Evolutionary conservation across 1,140 invertebrate species (phyloP), one percentile per base, ranked within the genome.

Genomic region (Oreohelix idahoensis): DNA sequence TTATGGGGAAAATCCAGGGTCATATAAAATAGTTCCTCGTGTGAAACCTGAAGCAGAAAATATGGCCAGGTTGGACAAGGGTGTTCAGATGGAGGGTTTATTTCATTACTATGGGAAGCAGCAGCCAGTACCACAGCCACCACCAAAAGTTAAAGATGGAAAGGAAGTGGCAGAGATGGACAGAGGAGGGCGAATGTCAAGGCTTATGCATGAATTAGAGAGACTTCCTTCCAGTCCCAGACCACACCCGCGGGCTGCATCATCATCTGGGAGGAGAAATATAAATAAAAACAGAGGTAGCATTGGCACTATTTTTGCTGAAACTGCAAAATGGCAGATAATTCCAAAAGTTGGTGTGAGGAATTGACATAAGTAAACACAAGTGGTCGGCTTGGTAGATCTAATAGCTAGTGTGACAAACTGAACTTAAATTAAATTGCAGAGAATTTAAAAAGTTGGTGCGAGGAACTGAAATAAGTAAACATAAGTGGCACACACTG

Each of bases 31-130:
- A 38, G 89, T 83, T 23, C 91, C 91, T 0, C 83, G 90, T n/a
- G 90, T 92, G 4, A 92, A 91, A 83, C 81, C 84, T 36, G 90
- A 92, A 80, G 91, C 87, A 17, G 85, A 86, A 83, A 84, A 87
- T 4, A 90, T 87, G 79, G 89, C 89, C 13, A 70, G 79, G 15
- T 84, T 91, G 63, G 89, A 89, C 77, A 81, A 84, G 66, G 91
- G 91, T 53, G 78, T 83, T 23, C 85, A 90, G 58, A 89, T 90
- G 88, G 71, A 86, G 39, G 85, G 81, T 78, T 66, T 90, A 51
- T 75, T 91, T 63, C 83, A 87, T 71, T 87, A 86, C 35, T 90
- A 91, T 85, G 90, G 89, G 0, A 85, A 87, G 15, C 83, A 86
- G 51, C 84, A 86, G 35, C 42, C 69, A 45, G 83, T 87, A 39